Evolutionary conservation across 2,797 vertebrate species (phyloP), one percentile per base, ranked within the genome.

Genomic region (Danio kyathit): DNA sequence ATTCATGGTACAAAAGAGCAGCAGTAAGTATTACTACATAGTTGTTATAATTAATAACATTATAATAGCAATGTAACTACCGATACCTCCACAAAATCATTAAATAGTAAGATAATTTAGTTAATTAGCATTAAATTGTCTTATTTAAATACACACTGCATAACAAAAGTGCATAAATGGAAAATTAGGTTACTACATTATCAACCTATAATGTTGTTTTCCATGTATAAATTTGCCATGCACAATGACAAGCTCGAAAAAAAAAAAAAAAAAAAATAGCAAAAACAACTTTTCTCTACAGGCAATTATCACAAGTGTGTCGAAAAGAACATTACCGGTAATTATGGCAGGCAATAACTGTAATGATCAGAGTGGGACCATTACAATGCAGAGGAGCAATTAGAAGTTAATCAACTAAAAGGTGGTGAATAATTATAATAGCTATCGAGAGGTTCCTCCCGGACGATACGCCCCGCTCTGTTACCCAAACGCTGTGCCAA

Each of bases 401-500:
- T 98, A 97, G 96, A 97, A 97, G 96, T 97, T 97, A 97, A 98
- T 97, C 96, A 97, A 96, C 97, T 96, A 96, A 96, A 96, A 97
- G 96, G 96, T 96, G 96, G 95, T 96, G 95, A 96, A 96, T 97
- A 98, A 98, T 98, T 97, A 97, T 95, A 94, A 95, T 93, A 87
- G 93, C 95, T 91, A 95, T 96, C 94, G 96, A 95, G 94, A 95
- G 91, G 91, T 89, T 91, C 86, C 86, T 89, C 74, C 67, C 73
- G 86, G 86, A 88, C 78, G 70, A 85, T 79, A 73, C 78, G 77
- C 72, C 72, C 74, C 69, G 61, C 79, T 69, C 74, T 57, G 78
- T 84, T 86, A 86, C 71, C 76, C 54, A 81, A 83, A 61, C 13
- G 73, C 61, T 64, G 69, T 82, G 7, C 60, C 76, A 61, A 81